phyloP scores from a whole-genome alignment of 2,888 invertebrate genomes.

The Drosophila neoperkinsi region DNA sequence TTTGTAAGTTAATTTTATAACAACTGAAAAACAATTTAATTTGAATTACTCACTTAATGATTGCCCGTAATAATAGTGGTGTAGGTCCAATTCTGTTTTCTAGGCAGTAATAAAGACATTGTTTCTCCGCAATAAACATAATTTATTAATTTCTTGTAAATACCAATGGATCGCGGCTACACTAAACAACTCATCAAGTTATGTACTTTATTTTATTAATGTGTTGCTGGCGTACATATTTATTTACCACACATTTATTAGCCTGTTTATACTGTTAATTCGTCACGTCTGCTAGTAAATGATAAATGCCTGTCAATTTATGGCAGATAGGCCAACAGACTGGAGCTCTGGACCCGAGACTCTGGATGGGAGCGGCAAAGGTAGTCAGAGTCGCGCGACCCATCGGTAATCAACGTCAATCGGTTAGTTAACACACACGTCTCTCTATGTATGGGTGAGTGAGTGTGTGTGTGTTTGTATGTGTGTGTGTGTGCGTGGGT shows the following conservation, averaged over 20 bases:
- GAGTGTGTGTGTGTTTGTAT: slow-evolving; percentile 8
- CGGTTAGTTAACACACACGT: slow-evolving; percentile 63
- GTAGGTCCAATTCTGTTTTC: background rate
- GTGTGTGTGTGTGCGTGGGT: slow-evolving; percentile 10
- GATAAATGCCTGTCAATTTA: slow-evolving; percentile 75
- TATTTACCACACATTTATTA: slow-evolving; percentile 55
- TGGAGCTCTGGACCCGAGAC: background rate
- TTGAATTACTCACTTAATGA: background rate
- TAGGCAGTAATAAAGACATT: background rate
- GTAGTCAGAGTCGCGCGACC: slow-evolving; percentile 75
- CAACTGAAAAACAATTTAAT: background rate
- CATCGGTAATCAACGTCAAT: slow-evolving; percentile 68
- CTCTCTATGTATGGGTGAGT: slow-evolving; percentile 9
- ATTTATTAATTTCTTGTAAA: background rate
- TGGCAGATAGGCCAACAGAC: slow-evolving; percentile 16
- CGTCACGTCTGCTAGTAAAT: slow-evolving; percentile 69
- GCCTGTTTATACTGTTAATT: slow-evolving; percentile 64
- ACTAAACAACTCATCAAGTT: background rate
- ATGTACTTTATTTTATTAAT: slow-evolving; percentile 19
- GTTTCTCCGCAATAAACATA: background rate
- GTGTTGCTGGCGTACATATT: slow-evolving; percentile 16
- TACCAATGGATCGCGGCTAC: background rate
- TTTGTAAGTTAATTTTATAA: no score
- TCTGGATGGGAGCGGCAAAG: slow-evolving; percentile 23
- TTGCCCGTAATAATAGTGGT: background rate